A percentile compares a stretch with the other conserved stretches of the same genome.
Evolutionary conservation across 2,797 vertebrate genomes (phyloP).

Genomic region (Monodelphis domestica): DNA sequence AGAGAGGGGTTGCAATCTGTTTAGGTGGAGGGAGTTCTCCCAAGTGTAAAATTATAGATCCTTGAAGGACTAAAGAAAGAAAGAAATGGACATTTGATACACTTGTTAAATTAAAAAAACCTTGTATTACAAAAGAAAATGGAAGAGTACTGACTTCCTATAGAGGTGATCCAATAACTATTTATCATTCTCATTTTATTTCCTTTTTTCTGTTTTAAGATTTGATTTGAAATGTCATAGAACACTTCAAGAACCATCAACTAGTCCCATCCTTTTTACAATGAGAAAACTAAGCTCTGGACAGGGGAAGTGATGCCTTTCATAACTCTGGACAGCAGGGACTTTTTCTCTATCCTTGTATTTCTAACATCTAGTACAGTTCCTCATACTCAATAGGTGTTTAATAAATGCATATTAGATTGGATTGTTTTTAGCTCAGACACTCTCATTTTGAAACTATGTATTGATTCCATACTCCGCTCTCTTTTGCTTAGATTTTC

Average conservation of each 20-base stretch:
- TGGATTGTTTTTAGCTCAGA: background rate
- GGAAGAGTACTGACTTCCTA: background rate
- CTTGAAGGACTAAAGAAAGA: background rate
- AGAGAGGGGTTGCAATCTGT: background rate
- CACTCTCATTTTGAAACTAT: conserved; percentile 42
- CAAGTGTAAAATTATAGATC: background rate
- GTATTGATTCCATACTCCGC: background rate
- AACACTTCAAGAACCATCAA: background rate
- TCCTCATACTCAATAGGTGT: background rate
- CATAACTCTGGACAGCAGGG: conserved; percentile 11
- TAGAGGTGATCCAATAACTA: background rate
- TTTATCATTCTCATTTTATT: conserved; percentile 8
- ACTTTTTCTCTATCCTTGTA: background rate
- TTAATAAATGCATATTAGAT: background rate
- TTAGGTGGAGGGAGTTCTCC: background rate
- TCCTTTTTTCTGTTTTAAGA: conserved; percentile 50
- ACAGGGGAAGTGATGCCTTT: background rate
- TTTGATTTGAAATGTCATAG: conserved; percentile 20
- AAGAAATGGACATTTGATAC: background rate
- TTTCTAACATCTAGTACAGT: background rate
- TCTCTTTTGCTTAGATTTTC: conserved; percentile 44
- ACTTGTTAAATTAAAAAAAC: conserved; percentile 34
- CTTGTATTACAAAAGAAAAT: background rate
- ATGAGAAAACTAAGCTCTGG: background rate
- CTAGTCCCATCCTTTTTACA: background rate